phyloP scores from a whole-genome alignment of 2,888 invertebrate species.

The Hydroisotoma schaefferi region DNA sequence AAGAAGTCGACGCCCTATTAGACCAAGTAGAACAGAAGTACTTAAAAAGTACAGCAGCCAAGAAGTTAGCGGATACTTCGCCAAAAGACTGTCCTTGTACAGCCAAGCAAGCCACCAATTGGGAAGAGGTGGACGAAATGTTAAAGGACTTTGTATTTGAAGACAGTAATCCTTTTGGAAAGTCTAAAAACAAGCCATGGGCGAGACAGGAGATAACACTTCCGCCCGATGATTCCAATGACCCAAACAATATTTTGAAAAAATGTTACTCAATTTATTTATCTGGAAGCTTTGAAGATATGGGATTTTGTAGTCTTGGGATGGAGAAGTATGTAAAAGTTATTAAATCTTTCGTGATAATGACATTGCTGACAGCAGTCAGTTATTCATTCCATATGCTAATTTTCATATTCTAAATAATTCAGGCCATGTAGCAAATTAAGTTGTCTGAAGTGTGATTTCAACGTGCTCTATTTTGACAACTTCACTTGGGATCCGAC shows the following conservation, averaged over 20 bases:
- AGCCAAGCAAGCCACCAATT: conserved; percentile 38
- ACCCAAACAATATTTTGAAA: neutral
- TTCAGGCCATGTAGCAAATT: conserved; percentile 44
- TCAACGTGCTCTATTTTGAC: conserved; percentile 39
- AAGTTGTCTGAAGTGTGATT: conserved; percentile 45
- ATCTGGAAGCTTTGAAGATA: conserved; percentile 40
- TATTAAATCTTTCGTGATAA: conserved; percentile 7
- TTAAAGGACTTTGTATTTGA: conserved; percentile 42
- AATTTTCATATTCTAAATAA: conserved; percentile 2
- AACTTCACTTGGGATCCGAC: conserved; percentile 42
- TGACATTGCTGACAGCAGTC: neutral
- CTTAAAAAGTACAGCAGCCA: conserved; percentile 26
- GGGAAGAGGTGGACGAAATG: conserved; percentile 46
- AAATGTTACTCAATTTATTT: conserved; percentile 41
- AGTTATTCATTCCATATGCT: neutral
- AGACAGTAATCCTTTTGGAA: conserved; percentile 43
- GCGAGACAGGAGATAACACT: conserved; percentile 17
- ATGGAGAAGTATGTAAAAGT: conserved; percentile 36
- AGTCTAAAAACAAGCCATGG: conserved; percentile 43
- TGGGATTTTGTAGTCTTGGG: conserved; percentile 38
- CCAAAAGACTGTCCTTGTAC: conserved; percentile 41
- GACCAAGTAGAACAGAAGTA: conserved; percentile 42
- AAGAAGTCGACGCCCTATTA: conserved; percentile 39
- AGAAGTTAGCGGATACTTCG: conserved; percentile 19
- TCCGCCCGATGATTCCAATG: neutral